phyloP scores from a whole-genome alignment of 2,113 vertebrate species.

The Asarcornis scutulata region DNA sequence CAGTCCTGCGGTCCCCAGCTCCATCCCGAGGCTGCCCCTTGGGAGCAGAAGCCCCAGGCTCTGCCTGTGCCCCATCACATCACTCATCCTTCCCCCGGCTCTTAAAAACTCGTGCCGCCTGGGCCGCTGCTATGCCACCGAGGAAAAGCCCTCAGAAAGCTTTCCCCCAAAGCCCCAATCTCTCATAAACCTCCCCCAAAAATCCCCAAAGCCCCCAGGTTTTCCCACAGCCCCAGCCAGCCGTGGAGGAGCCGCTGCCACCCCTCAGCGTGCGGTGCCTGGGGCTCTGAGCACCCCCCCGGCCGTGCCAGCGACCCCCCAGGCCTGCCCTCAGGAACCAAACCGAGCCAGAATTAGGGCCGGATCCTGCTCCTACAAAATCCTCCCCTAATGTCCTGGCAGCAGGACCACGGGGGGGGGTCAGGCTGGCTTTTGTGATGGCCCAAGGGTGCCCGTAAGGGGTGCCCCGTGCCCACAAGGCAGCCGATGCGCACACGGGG shows the following conservation, averaged over 20 bases:
- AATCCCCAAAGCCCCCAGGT: neutral
- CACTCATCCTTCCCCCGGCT: neutral
- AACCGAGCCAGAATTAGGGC: neutral
- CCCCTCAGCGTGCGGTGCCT: neutral
- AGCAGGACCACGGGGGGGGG: neutral
- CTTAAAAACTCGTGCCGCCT: neutral
- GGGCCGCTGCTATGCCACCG: neutral
- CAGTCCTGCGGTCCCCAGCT: neutral
- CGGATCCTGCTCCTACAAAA: neutral
- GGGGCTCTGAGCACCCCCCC: neutral
- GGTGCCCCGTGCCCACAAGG: rapidly evolving
- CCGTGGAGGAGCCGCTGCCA: neutral
- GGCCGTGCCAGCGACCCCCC: rapidly evolving
- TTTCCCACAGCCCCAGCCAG: neutral
- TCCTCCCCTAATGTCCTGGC: rapidly evolving
- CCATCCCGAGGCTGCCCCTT: neutral
- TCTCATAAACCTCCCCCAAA: too few relatives aligned
- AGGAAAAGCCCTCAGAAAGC: too few relatives aligned
- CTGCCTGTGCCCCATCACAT: neutral
- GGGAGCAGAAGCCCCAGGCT: neutral
- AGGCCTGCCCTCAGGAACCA: rapidly evolving
- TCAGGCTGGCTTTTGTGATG: rapidly evolving
- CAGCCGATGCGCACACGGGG: rapidly evolving
- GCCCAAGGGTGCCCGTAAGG: neutral
- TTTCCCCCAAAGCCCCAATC: too few relatives aligned